phyloP scores from a whole-genome alignment of 2,888 invertebrate species.

The Schrankia costaestrigalis region DNA sequence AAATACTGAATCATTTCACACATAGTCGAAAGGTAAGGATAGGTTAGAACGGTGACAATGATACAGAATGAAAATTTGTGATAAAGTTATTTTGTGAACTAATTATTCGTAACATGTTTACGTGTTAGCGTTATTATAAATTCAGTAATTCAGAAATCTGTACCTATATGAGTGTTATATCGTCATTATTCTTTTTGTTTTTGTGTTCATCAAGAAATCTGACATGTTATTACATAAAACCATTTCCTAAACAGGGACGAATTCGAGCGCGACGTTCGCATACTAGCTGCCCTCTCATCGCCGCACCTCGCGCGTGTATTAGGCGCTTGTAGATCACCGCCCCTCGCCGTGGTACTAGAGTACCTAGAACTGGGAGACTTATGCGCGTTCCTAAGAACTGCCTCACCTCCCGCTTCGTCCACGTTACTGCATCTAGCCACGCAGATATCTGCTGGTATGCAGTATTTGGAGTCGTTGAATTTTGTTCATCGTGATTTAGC shows the following conservation, averaged over 20 bases:
- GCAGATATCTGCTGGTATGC: constrained; percentile 95
- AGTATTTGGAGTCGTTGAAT: constrained; percentile 92
- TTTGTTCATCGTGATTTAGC: constrained; percentile 95
- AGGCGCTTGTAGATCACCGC: constrained; percentile 88
- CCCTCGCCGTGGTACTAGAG: constrained; percentile 90
- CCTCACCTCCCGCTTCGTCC: constrained; percentile 84
- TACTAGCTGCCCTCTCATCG: constrained; percentile 90
- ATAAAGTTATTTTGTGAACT: no score
- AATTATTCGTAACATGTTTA: no score
- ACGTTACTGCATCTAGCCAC: constrained; percentile 89
- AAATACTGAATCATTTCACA: no score
- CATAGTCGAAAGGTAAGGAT: no score
- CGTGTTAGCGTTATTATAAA: no score
- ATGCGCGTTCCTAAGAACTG: constrained; percentile 88
- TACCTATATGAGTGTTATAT: no score
- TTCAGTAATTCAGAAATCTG: no score
- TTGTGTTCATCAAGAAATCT: no score
- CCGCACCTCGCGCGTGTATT: constrained; percentile 88
- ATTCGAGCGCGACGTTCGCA: constrained; percentile 92
- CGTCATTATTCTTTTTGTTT: no score
- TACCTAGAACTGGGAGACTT: constrained; percentile 92
- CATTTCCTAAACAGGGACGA: constrained; percentile 89
- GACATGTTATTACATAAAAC: no score
- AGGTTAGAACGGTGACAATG: no score
- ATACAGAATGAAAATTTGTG: no score